A percentile compares a stretch with the other conserved stretches of the same genome.
Conservation (phyloP, 2,797 vertebrate species). For the Prionace glauca region DNA sequence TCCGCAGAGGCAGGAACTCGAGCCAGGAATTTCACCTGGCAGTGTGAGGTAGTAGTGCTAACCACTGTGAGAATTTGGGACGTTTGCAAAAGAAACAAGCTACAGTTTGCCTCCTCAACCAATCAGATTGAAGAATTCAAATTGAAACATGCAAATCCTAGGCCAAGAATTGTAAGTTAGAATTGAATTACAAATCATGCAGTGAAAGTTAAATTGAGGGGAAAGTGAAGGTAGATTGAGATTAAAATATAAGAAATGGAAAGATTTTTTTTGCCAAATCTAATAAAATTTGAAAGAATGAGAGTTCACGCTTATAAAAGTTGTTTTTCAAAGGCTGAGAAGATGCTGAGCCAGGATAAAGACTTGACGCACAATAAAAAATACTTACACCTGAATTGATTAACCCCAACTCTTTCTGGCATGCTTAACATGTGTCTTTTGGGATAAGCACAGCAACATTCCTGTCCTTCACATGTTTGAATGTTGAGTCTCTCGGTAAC, state of each 20-base stretch:
- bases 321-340: too few species aligned
- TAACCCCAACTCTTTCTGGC: too few species aligned
- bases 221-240: neutral
- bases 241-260: neutral
- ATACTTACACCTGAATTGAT: too few species aligned
- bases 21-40: too few species aligned
- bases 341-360: too few species aligned
- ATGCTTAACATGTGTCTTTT: too few species aligned
- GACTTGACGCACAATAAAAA: too few species aligned
- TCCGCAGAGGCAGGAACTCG: too few species aligned
- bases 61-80: too few species aligned
- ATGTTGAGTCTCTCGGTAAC: neutral
- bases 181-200: neutral
- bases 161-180: neutral
- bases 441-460: too few species aligned
- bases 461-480: neutral
- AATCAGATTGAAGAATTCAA: neutral
- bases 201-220: neutral
- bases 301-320: neutral
- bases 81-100: neutral
- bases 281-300: neutral
- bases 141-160: neutral
- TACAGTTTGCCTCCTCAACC: neutral
- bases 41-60: too few species aligned
- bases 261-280: neutral